phyloP scores from a whole-genome alignment of 2,888 invertebrate species.

The Epinotia ramella region DNA sequence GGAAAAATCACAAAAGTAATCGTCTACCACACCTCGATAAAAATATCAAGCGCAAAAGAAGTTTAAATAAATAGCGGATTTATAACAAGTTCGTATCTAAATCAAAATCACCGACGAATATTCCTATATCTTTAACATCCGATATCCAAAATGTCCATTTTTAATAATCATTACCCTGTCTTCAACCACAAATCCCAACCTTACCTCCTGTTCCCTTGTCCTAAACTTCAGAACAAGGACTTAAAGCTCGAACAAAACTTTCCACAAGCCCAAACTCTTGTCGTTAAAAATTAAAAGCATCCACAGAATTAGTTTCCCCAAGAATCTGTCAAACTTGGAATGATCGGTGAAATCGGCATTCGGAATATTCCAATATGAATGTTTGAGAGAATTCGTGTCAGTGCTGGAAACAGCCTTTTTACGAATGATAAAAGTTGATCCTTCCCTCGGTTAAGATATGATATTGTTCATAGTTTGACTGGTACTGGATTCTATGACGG shows the following conservation, averaged over 20 bases:
- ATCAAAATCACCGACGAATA: neutral
- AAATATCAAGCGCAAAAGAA: neutral
- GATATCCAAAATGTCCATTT: neutral
- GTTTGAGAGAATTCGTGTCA: conserved; percentile 18
- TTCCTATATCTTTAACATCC: too few relatives aligned
- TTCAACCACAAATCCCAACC: neutral
- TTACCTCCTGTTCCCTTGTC: too few relatives aligned
- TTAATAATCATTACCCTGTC: neutral
- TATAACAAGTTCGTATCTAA: neutral
- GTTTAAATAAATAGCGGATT: neutral
- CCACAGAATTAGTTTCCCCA: conserved; percentile 32
- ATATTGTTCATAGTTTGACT: neutral
- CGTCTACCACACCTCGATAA: neutral
- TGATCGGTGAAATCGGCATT: conserved; percentile 40
- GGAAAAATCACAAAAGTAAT: too few relatives aligned
- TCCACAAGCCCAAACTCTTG: conserved; percentile 19
- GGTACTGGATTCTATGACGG: too few relatives aligned
- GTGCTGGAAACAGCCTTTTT: neutral
- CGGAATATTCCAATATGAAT: conserved; percentile 25
- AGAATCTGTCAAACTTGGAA: conserved; percentile 36
- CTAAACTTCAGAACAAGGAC: conserved; percentile 7
- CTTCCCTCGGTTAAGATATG: neutral
- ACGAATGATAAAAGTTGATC: neutral
- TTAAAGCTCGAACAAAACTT: neutral
- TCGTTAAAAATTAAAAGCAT: conserved; percentile 43